These are phyloP conservation scores for Teleogryllus occipitalis DNA, from an alignment of 1,140 invertebrate genomes.

Conservation along the genomic window DNA sequence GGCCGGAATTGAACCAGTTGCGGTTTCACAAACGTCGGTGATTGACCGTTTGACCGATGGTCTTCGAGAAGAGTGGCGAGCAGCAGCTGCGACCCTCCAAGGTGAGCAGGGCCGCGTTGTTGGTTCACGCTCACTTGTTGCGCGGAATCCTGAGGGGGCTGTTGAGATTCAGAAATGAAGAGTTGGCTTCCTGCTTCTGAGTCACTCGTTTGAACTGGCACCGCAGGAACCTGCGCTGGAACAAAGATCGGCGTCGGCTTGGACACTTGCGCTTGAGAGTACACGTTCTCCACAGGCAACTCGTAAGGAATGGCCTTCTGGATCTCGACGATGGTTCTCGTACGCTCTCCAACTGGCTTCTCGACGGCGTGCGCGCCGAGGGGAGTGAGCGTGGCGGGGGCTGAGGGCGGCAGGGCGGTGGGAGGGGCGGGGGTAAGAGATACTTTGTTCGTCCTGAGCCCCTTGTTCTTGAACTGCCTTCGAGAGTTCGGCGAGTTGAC, in stretches of 20 bases:
- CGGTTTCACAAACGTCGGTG: background rate
- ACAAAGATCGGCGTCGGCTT: background rate
- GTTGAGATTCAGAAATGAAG: background rate
- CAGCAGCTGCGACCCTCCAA: background rate
- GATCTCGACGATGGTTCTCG: background rate
- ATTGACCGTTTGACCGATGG: background rate
- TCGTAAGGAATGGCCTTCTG: background rate
- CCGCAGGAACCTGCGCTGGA: background rate
- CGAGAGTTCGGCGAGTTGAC: background rate
- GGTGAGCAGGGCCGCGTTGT: background rate
- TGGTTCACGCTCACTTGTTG: background rate
- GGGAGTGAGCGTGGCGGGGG: too few relatives aligned
- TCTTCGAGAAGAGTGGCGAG: background rate
- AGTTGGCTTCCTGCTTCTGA: background rate
- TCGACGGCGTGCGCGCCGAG: background rate
- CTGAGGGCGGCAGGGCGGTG: background rate
- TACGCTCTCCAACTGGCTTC: background rate
- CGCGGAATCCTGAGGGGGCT: background rate
- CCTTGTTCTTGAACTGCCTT: slow-evolving; percentile 1
- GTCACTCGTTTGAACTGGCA: background rate
- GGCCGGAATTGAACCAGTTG: background rate
- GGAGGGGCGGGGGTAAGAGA: background rate
- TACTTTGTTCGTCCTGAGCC: background rate
- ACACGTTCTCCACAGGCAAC: background rate
- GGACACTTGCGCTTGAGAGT: background rate